Percentiles rank a stretch among this genome's conserved stretches.
Conservation (phyloP, 2,113 vertebrate genomes). For the Ammodytes dubius region DNA sequence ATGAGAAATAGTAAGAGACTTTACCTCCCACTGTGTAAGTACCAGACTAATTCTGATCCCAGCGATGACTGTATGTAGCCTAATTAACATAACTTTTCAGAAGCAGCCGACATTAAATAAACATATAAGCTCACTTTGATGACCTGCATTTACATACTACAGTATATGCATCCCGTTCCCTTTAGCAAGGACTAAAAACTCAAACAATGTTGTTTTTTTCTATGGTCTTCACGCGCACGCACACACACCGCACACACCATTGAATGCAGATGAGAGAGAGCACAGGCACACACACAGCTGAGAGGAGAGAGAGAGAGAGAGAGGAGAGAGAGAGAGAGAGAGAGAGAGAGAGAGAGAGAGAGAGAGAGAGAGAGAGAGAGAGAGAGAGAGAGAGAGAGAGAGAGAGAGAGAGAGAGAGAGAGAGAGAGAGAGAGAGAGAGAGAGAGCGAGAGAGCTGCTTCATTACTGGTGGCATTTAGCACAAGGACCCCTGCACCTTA, state of each 20-base stretch:
- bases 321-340: conserved; percentile 15
- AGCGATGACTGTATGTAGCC: background rate
- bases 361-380: conserved; percentile 17
- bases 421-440: conserved; percentile 18
- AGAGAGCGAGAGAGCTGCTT: conserved; percentile 62
- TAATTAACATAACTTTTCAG: conserved; percentile 11
- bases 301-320: conserved; percentile 15
- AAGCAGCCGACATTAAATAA: background rate
- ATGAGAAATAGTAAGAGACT: background rate
- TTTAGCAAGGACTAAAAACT: conserved; percentile 1
- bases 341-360: conserved; percentile 13
- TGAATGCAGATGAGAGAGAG: conserved; percentile 66
- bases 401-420: conserved; percentile 13
- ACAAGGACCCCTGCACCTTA: conserved; percentile 69
- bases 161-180: background rate
- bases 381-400: conserved; percentile 35
- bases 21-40: background rate
- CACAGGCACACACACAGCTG: conserved; percentile 32
- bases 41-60: background rate
- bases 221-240: background rate
- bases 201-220: background rate
- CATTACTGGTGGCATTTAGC: conserved; percentile 85
- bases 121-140: background rate
- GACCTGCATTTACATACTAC: conserved; percentile 8
- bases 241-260: conserved; percentile 26